Percentiles rank a stretch among this genome's conserved stretches.
Conservation (phyloP, 2,797 vertebrate genomes). For the Cossypha caffra region DNA sequence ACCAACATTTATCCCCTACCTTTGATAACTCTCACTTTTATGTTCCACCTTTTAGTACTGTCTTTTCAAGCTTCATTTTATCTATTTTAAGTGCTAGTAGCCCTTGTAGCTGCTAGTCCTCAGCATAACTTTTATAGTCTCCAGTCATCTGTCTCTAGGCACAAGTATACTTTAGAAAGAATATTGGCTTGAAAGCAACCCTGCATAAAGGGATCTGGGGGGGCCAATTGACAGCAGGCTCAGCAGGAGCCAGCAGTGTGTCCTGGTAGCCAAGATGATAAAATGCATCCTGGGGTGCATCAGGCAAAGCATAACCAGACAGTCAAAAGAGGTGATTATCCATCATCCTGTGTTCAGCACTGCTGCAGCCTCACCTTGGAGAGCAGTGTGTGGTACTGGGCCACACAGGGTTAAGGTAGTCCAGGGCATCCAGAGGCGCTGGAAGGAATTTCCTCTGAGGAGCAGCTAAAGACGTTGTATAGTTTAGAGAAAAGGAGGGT, state of each 20-base stretch:
- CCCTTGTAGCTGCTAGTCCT: background rate
- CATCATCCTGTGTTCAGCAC: background rate
- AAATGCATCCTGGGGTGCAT: background rate
- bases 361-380: background rate
- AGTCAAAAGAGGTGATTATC: background rate
- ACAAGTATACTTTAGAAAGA: background rate
- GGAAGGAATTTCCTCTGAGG: background rate
- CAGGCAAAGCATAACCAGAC: background rate
- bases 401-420: background rate
- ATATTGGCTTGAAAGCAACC: background rate
- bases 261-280: background rate
- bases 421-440: background rate
- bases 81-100: background rate
- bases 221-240: background rate
- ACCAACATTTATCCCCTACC: background rate
- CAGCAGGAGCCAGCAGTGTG: background rate
- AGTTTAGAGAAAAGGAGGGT: background rate
- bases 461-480: background rate
- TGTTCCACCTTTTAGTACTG: background rate
- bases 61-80: background rate
- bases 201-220: background rate
- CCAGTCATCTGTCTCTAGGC: background rate
- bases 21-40: background rate
- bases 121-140: background rate
- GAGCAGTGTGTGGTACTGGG: background rate